Conservation (phyloP, 2,888 invertebrate species). For the Allolobophora icterica region DNA sequence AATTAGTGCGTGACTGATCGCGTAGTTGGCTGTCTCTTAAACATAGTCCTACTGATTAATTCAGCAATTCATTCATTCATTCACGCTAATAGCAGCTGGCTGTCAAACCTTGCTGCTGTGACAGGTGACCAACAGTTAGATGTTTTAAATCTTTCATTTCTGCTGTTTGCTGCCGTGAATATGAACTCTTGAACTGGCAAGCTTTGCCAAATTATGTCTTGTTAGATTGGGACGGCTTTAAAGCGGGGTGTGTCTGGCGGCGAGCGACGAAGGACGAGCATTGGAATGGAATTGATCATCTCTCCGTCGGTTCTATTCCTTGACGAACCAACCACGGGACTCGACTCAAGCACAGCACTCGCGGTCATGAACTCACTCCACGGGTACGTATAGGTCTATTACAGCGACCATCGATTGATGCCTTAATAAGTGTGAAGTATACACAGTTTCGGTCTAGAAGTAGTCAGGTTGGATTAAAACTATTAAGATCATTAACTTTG, state of each 20-base stretch:
- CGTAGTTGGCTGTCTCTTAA: no score
- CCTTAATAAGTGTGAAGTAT: background rate
- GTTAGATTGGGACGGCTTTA: background rate
- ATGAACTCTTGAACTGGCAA: background rate
- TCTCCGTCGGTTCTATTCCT: conserved; percentile 63
- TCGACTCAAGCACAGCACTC: conserved; percentile 65
- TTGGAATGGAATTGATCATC: conserved; percentile 66
- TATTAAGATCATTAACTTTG: no score
- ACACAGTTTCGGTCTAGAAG: background rate
- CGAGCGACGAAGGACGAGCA: conserved; percentile 64
- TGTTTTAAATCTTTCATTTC: background rate
- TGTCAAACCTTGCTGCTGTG: no score
- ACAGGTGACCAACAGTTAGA: background rate
- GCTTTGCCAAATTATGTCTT: background rate
- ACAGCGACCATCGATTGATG: no score
- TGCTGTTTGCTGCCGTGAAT: no score
- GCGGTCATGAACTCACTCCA: conserved; percentile 61
- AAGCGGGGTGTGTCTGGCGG: conserved; percentile 63
- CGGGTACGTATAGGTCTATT: background rate
- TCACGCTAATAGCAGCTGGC: no score
- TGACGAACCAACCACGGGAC: conserved; percentile 66
- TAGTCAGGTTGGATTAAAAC: no score
- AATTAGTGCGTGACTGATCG: background rate
- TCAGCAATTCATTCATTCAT: no score
- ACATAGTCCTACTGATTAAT: no score